phyloP scores from a whole-genome alignment of 2,113 vertebrate species.

The Gallinago undulata region DNA sequence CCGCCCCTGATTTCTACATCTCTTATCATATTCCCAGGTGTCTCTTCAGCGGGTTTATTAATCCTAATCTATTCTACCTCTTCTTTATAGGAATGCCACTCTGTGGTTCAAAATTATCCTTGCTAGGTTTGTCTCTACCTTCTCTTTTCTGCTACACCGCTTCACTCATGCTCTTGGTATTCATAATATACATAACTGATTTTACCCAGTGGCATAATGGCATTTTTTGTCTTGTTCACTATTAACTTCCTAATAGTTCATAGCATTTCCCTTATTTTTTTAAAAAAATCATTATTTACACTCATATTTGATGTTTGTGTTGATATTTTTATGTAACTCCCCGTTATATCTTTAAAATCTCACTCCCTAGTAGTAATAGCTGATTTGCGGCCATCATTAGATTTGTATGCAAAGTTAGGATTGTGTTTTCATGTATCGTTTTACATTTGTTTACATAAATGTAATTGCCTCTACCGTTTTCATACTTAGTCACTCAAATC shows the following conservation, averaged over 20 bases:
- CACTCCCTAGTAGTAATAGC: background rate
- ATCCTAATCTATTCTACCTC: background rate
- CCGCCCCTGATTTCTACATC: background rate
- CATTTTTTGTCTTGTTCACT: background rate
- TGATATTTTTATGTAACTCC: background rate
- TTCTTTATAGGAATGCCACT: background rate
- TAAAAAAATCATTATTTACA: background rate
- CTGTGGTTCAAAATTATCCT: background rate
- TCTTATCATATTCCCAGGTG: background rate
- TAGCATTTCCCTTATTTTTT: background rate
- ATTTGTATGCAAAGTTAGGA: background rate
- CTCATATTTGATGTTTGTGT: background rate
- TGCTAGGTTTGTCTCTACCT: background rate
- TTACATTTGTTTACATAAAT: conserved; percentile 13
- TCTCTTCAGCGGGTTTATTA: background rate
- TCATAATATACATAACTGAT: background rate
- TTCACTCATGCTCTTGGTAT: background rate
- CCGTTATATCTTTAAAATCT: background rate
- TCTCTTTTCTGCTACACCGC: background rate
- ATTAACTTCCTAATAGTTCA: background rate
- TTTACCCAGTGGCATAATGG: background rate
- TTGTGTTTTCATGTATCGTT: background rate
- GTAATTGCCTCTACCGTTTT: conserved; percentile 1
- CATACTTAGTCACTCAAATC: background rate
- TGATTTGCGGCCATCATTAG: background rate